Evolutionary conservation across 1,140 invertebrate species (phyloP).

Genomic region (Hetaerina americana): DNA sequence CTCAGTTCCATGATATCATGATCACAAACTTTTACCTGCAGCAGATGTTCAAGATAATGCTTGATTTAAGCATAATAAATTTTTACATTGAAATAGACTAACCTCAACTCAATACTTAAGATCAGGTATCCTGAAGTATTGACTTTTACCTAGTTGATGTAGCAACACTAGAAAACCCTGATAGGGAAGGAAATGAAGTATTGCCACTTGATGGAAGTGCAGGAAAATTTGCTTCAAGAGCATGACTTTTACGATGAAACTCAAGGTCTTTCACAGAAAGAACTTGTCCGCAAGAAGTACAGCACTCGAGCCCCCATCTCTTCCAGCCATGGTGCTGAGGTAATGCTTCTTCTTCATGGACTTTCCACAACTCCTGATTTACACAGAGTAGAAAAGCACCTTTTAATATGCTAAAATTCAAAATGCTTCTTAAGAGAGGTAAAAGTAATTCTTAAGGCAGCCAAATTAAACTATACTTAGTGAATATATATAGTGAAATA

Average conservation of each 20-base stretch:
- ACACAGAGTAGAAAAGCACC: no score
- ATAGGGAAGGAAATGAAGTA: background rate
- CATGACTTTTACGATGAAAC: background rate
- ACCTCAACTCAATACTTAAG: no score
- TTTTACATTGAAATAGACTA: no score
- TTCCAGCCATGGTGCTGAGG: background rate
- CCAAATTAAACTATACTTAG: no score
- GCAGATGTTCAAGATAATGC: no score
- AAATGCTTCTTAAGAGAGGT: no score
- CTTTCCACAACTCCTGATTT: background rate
- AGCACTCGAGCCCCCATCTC: background rate
- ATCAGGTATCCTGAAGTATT: background rate
- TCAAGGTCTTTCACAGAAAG: background rate
- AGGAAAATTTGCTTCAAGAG: background rate
- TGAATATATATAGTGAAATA: no score
- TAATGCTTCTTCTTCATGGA: background rate
- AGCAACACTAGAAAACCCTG: background rate
- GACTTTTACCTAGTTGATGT: background rate
- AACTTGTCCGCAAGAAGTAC: background rate
- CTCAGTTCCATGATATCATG: no score
- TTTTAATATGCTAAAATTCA: no score
- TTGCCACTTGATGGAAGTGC: background rate
- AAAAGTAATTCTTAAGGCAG: no score
- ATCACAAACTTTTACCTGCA: no score
- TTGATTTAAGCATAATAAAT: no score